Evolutionary conservation across 2,888 invertebrate species (phyloP), one percentile per base, ranked within the genome.

Genomic region (Pseudococcus jackbeardsleyi): DNA sequence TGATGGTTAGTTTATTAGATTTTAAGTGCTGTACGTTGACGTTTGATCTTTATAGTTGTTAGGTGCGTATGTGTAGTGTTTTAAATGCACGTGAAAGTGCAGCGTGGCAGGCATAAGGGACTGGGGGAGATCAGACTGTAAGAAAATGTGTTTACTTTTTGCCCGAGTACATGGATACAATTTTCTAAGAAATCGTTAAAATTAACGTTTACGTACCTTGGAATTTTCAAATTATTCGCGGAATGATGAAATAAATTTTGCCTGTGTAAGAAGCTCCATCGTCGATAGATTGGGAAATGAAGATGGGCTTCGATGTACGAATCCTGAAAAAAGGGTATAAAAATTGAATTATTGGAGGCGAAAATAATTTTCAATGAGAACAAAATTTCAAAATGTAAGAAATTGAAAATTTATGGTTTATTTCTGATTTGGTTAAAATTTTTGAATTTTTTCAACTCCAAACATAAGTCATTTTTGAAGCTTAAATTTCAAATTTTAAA

Each of bases 1-100:
- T 42, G 79, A 79, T 72, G 79, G 42, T 42, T n/a, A 79, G 42
- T 79, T 79, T 79, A 79, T 79, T 79, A 15, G 79, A 26, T 79
- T 79, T 79, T 79, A 79, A 79, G 79, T 42, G 79, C 42, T 72
- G 26, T 33, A 42, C 39, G 42, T 79, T 42, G 42, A 79, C 79
- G 79, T 72, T 72, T 72, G 68, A 72, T 72, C 68, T 72, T 72
- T 33, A 72, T 59, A 59, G 59, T 59, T 59, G 59, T 59, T 59
- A 59, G 59, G 59, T 59, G 59, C 19, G 59, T 59, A 54, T 54
- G 59, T 19, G 59, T 59, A 59, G 19, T 59, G 59, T 59, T 59
- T 59, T 59, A 59, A 59, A 59, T 59, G 59, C 19, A 59, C 59
- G 59, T 59, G 59, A 59, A 59, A 59, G 59, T 59, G 59, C 59